Base-by-base conservation (phyloP, 23 tunicate genomes). In the Clavelina lepadiformis region DNA sequence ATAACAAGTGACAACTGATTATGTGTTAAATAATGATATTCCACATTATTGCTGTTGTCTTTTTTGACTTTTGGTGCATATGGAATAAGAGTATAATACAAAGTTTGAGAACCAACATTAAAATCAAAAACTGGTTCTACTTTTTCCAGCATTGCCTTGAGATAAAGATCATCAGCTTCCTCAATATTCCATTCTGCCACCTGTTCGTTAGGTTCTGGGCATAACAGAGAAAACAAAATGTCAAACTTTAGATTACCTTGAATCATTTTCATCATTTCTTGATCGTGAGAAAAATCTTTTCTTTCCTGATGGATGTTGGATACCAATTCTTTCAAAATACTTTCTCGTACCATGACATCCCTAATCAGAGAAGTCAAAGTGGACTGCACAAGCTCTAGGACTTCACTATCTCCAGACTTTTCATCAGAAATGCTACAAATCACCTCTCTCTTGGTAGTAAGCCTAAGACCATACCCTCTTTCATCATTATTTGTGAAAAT, bases 101-200 rank as follows among this genome's bases (percentile, higher is more conserved):
- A 62, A 59, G 81, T 38, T 49, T 89, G 97, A 20, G 97, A 89
- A 3, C 77, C 78, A 19, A 81, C 62, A 33, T 89, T 65, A 63
- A 89, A 70, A n/a, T 75, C 56, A 35, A 77, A 66, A 35, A 80
- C 24, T 3, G 64, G 68, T 35, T 63, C 35, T 28, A 81, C 34
- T 69, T 76, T 70, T 3, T 33, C 20, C 26, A 89, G 32, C 76
- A 89, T 76, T 44, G 89, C 75, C 4, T 54, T 60, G 0, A 89
- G 23, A 61, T 59, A 63, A 33, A n/a, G 5, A 3, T 49, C 37
- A 32, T 70, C 24, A 1, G 73, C 79, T 0, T 69, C 41, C 51
- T 75, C 63, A 5, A 89, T 75, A 38, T 81, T 63, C 97, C 97
- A 89, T 15, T 65, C 35, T 31, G 77, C 71, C 21, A 58, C 38